phyloP scores from a whole-genome alignment of 2,113 vertebrate genomes.

The Nerophis lumbriciformis region DNA sequence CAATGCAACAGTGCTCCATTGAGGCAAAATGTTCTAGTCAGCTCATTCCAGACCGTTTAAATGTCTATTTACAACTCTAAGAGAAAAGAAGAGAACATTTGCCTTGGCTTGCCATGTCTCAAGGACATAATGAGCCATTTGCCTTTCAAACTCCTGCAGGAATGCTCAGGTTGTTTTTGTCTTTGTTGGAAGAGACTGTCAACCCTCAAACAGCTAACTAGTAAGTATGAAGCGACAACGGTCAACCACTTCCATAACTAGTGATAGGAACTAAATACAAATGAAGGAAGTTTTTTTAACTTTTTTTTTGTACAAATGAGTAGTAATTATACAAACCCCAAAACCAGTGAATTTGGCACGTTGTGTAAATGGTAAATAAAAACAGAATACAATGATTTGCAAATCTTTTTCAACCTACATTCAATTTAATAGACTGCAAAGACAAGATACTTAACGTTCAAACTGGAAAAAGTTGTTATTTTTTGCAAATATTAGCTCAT shows the following conservation, averaged over 20 bases:
- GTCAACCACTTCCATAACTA: constrained; percentile 22
- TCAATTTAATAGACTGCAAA: too few species aligned
- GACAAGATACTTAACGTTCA: too few species aligned
- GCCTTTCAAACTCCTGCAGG: constrained; percentile 41
- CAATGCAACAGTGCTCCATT: constrained; percentile 5
- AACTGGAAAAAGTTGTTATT: too few species aligned
- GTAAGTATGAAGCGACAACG: constrained; percentile 10
- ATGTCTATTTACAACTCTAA: constrained; percentile 35
- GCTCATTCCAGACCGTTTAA: constrained; percentile 30
- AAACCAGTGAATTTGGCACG: too few species aligned
- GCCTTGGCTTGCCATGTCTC: constrained; percentile 57
- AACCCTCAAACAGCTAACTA: constrained; percentile 18
- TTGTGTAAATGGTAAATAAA: too few species aligned
- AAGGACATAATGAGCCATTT: constrained; percentile 55
- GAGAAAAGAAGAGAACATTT: constrained; percentile 54
- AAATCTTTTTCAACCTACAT: too few species aligned
- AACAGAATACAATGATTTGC: too few species aligned
- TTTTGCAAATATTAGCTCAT: too few species aligned
- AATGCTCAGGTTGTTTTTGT: constrained; percentile 18
- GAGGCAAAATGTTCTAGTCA: constrained; percentile 33
- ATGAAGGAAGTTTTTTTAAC: too few species aligned
- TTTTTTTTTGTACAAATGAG: too few species aligned
- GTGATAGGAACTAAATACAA: too few species aligned
- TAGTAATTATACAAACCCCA: too few species aligned
- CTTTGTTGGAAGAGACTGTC: constrained; percentile 15